Conservation (phyloP, 2,888 invertebrate genomes). For the Sisyra terminalis region DNA sequence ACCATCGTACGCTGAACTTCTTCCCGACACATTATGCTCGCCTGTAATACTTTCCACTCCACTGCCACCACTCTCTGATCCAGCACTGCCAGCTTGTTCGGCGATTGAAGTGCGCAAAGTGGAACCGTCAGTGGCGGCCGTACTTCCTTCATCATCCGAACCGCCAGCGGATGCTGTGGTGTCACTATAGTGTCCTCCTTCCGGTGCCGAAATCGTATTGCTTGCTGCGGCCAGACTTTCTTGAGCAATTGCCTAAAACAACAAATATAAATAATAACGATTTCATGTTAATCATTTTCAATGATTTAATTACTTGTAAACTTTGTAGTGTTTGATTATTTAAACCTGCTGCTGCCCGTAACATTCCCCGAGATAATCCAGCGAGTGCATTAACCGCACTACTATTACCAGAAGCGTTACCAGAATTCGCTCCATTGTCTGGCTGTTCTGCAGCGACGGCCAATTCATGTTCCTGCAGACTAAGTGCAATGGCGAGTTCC, state of each 20-base stretch:
- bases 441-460: conserved; percentile 22
- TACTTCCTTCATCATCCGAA: conserved; percentile 89
- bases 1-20: conserved; percentile 87
- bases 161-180: conserved; percentile 75
- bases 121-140: conserved; percentile 88
- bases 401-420: conserved; percentile 18
- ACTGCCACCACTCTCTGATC: conserved; percentile 82
- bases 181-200: conserved; percentile 56
- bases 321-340: conserved; percentile 26
- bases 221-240: conserved; percentile 10
- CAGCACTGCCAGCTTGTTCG: conserved; percentile 54
- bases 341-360: conserved; percentile 16
- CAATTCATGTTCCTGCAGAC: conserved; percentile 67
- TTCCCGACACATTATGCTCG: conserved; percentile 69
- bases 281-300: neutral
- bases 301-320: conserved; percentile 24
- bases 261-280: neutral
- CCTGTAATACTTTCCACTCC: conserved; percentile 85
- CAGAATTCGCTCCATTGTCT: conserved; percentile 12
- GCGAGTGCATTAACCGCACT: conserved; percentile 20
- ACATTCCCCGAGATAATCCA: conserved; percentile 16
- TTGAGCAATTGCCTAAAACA: conserved; percentile 6
- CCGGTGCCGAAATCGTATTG: conserved; percentile 21
- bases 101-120: conserved; percentile 74
- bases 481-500: conserved; percentile 87